Evolutionary conservation across 2,888 invertebrate genomes (phyloP).

Genomic region (Lordiphosa andalusiaca): DNA sequence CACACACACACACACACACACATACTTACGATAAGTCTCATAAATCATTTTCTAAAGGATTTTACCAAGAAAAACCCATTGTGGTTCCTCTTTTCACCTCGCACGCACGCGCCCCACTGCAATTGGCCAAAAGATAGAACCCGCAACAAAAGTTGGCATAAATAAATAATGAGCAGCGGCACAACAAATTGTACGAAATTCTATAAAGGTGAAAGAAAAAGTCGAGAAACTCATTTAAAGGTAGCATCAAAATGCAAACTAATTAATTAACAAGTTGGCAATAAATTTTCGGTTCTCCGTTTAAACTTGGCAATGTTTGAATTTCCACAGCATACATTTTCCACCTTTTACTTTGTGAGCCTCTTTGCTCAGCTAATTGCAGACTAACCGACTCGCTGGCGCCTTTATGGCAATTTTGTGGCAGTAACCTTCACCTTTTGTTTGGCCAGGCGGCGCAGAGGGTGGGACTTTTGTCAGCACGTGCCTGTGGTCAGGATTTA

Average conservation of each 20-base stretch:
- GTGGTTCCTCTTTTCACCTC: background rate
- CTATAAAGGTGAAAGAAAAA: constrained; percentile 3
- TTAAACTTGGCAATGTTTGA: constrained; percentile 22
- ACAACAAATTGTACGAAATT: constrained; percentile 53
- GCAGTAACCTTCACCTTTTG: constrained; percentile 13
- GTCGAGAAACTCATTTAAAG: constrained; percentile 22
- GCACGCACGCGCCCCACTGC: too few species aligned
- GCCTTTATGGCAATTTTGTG: constrained; percentile 53
- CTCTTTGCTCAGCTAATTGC: constrained; percentile 56
- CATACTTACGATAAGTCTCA: background rate
- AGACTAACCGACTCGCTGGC: constrained; percentile 27
- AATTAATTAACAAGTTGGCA: constrained; percentile 59
- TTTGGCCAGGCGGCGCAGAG: too few species aligned
- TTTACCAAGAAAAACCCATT: too few species aligned
- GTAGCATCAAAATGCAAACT: constrained; percentile 42
- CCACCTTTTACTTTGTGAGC: background rate
- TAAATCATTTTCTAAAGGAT: too few species aligned
- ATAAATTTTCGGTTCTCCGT: constrained; percentile 31
- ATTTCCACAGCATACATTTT: constrained; percentile 10
- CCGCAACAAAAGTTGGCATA: constrained; percentile 49
- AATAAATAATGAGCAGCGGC: constrained; percentile 64
- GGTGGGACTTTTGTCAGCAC: constrained; percentile 29
- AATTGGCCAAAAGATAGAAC: background rate
- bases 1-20: background rate
- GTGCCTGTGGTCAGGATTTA: constrained; percentile 28